These are phyloP conservation scores for Hyperoodon ampullatus DNA, from an alignment of 2,113 vertebrate species.

Conservation along the genomic window DNA sequence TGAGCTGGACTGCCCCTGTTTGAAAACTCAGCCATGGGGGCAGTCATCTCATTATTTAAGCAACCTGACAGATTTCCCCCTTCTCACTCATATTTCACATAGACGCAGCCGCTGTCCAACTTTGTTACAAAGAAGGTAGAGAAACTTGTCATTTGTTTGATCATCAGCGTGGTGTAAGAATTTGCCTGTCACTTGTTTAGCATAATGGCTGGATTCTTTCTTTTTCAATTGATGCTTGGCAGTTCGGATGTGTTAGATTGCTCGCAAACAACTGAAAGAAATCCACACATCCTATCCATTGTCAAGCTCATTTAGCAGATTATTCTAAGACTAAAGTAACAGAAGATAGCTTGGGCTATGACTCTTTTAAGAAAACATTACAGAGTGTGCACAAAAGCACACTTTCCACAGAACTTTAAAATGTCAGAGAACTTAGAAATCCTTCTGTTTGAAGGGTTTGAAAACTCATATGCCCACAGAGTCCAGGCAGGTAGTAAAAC, in stretches of 20 bases:
- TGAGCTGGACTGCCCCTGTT: accelerated
- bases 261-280: conserved; percentile 36
- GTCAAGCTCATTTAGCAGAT: conserved; percentile 69
- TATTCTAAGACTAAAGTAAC: conserved; percentile 54
- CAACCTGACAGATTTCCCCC: neutral
- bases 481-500: neutral
- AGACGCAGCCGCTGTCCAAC: neutral
- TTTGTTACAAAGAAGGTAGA: conserved; percentile 57
- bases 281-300: conserved; percentile 17
- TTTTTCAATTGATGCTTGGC: conserved; percentile 58
- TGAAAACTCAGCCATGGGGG: accelerated
- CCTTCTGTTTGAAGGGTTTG: neutral
- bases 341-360: neutral
- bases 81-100: conserved; percentile 6
- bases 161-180: neutral
- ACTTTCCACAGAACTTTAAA: conserved; percentile 5
- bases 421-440: conserved; percentile 27
- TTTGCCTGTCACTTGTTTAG: conserved; percentile 71
- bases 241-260: conserved; percentile 35
- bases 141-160: conserved; percentile 64
- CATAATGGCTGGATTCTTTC: conserved; percentile 59
- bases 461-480: neutral
- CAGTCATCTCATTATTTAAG: neutral
- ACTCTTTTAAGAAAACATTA: conserved; percentile 64
- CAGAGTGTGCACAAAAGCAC: conserved; percentile 62